Conservation (phyloP, 2,797 vertebrate genomes). For the Synanceia verrucosa region DNA sequence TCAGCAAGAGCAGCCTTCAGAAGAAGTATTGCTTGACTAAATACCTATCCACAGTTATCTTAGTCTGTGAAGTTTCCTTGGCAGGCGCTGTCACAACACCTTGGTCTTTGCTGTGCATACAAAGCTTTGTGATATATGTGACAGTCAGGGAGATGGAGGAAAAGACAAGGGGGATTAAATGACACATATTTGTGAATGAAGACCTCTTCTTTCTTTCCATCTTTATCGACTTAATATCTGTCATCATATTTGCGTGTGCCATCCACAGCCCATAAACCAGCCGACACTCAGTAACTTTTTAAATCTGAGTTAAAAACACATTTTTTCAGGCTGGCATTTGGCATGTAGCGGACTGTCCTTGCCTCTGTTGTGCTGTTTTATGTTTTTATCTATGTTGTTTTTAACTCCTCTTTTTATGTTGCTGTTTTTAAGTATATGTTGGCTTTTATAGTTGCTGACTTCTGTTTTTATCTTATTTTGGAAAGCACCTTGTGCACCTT, state of each 20-base stretch:
- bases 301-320: no score
- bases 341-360: no score
- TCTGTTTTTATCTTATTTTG: no score
- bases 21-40: slow-evolving; percentile 58
- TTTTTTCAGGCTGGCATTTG: no score
- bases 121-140: slow-evolving; percentile 46
- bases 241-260: slow-evolving; percentile 11
- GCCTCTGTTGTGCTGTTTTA: no score
- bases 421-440: no score
- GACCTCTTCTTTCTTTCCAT: neutral
- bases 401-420: no score
- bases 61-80: slow-evolving; percentile 47
- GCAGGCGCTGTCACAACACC: slow-evolving; percentile 58
- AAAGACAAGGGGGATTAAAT: slow-evolving; percentile 12
- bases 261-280: neutral
- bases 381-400: no score
- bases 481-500: no score
- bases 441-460: no score
- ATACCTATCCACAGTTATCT: slow-evolving; percentile 62
- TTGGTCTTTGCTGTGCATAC: slow-evolving; percentile 30
- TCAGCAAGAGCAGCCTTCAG: slow-evolving; percentile 46
- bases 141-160: slow-evolving; percentile 33
- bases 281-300: neutral
- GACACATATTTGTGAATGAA: neutral
- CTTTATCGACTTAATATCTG: neutral